Conservation (phyloP, 23 tunicate species). For the Phallusia fumigata region DNA sequence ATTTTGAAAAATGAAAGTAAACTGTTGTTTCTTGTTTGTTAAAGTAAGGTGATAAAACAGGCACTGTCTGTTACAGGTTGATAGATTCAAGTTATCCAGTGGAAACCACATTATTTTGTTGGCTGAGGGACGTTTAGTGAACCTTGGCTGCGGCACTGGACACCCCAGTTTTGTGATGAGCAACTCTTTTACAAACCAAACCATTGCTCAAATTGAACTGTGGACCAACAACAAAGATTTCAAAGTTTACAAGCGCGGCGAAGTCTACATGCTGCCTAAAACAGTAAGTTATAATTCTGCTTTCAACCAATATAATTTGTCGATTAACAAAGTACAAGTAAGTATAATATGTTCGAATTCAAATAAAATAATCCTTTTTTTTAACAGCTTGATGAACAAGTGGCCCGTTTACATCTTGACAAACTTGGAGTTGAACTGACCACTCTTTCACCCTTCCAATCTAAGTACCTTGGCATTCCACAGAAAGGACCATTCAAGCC, state of each 20-base stretch:
- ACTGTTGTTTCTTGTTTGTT: too few species aligned
- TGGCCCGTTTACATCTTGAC: conserved; percentile 57
- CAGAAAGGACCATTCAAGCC: conserved; percentile 66
- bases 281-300: conserved; percentile 33
- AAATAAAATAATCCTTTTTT: background rate
- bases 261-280: conserved; percentile 97
- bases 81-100: conserved; percentile 56
- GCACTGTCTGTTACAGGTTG: conserved; percentile 76
- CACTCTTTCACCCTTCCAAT: conserved; percentile 39
- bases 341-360: background rate
- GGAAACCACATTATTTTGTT: conserved; percentile 92
- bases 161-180: conserved; percentile 99
- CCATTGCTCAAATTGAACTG: conserved; percentile 95
- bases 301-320: background rate
- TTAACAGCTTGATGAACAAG: conserved; percentile 53
- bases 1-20: too few species aligned
- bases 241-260: conserved; percentile 68
- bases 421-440: conserved; percentile 60
- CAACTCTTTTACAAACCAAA: conserved; percentile 95
- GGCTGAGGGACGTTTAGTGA: conserved; percentile 96
- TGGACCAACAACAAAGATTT: conserved; percentile 69
- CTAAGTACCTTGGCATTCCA: conserved; percentile 49
- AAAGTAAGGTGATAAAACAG: too few species aligned
- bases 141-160: conserved; percentile 97
- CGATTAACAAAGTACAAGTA: background rate